Conservation (phyloP, 2,888 invertebrate genomes). For the Patella depressa region DNA sequence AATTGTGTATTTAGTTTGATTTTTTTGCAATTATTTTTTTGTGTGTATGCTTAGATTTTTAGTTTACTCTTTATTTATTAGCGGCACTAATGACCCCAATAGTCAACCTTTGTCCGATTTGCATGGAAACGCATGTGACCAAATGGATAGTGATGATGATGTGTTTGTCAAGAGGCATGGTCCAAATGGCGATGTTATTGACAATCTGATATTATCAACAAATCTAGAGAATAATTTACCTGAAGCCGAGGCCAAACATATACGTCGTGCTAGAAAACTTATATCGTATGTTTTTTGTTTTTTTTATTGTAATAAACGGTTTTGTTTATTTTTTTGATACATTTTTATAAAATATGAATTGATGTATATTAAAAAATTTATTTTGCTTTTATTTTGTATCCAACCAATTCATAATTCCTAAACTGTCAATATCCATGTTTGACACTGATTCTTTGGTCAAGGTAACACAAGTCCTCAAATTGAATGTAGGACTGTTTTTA, state of each 20-base stretch:
- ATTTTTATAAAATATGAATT: no score
- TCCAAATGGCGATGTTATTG: conserved; percentile 30
- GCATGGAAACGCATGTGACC: conserved; percentile 4
- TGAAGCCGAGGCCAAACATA: conserved; percentile 58
- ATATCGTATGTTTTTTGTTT: conserved; percentile 56
- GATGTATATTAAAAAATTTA: no score
- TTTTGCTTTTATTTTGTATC: no score
- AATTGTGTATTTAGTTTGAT: no score
- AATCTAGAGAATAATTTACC: conserved; percentile 50
- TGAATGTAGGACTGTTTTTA: no score
- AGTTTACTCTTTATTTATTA: conserved; percentile 5
- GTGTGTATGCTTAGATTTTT: conserved; percentile 5
- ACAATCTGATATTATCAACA: conserved; percentile 37
- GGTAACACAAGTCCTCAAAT: no score
- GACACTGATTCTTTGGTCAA: no score
- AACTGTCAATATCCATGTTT: no score
- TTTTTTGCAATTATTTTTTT: no score
- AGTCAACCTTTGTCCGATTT: background rate
- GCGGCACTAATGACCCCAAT: background rate
- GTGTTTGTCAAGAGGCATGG: conserved; percentile 31
- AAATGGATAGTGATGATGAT: conserved; percentile 33
- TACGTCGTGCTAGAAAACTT: conserved; percentile 62
- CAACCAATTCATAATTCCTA: no score
- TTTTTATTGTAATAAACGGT: background rate
- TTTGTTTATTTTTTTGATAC: no score